Evolutionary conservation across 2,797 vertebrate genomes (phyloP).

Genomic region (Merluccius polli): DNA sequence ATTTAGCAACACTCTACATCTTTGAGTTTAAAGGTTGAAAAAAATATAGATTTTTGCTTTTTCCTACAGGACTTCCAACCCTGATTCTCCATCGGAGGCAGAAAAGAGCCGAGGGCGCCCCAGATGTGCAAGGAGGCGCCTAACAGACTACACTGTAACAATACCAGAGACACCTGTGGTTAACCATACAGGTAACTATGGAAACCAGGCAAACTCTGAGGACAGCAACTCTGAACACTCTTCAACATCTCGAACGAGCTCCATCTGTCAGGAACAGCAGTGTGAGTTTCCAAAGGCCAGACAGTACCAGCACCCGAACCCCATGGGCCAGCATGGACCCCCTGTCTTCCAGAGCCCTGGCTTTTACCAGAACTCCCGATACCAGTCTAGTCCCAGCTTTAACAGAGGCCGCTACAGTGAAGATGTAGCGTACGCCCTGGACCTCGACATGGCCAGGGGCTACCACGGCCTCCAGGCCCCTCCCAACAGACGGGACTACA

Average conservation of each 20-base stretch:
- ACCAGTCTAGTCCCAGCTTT: slow-evolving; percentile 53
- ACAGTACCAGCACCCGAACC: slow-evolving; percentile 42
- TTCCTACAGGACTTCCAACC: slow-evolving; percentile 70
- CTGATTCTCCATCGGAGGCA: slow-evolving; percentile 51
- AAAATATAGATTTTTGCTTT: neutral
- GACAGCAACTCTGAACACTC: slow-evolving; percentile 82
- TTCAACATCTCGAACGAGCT: slow-evolving; percentile 73
- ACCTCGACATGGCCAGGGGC: slow-evolving; percentile 57
- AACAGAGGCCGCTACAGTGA: slow-evolving; percentile 59
- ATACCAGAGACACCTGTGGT: slow-evolving; percentile 19
- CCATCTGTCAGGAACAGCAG: slow-evolving; percentile 61
- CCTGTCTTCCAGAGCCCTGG: slow-evolving; percentile 39
- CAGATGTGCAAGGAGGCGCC: slow-evolving; percentile 71
- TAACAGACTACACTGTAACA: slow-evolving; percentile 72
- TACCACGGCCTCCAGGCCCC: slow-evolving; percentile 44
- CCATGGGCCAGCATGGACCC: slow-evolving; percentile 44
- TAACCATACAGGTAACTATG: slow-evolving; percentile 22
- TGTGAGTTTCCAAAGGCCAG: slow-evolving; percentile 51
- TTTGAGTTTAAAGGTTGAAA: neutral
- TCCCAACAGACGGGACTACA: slow-evolving; percentile 58
- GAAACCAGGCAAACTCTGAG: slow-evolving; percentile 71
- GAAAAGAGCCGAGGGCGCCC: slow-evolving; percentile 70
- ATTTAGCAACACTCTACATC: neutral
- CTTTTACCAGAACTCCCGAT: slow-evolving; percentile 56
- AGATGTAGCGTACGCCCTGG: slow-evolving; percentile 52